phyloP scores from a whole-genome alignment of 2,888 invertebrate species.

The Phytoseiulus persimilis region DNA sequence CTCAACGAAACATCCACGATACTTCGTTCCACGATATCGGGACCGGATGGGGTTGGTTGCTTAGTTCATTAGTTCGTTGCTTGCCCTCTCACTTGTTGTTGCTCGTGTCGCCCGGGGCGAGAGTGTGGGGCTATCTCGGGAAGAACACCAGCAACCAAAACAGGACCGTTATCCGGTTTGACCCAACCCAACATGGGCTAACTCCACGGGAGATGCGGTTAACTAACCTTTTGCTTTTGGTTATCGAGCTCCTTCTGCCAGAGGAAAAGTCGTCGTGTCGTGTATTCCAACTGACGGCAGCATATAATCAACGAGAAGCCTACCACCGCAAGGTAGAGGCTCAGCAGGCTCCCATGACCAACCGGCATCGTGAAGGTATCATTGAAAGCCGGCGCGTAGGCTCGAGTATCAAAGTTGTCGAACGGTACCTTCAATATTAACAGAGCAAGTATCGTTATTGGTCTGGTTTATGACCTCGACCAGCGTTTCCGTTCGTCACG shows the following conservation, averaged over 20 bases:
- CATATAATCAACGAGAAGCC: slow-evolving; percentile 16
- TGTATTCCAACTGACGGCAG: slow-evolving; percentile 65
- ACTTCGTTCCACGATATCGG: no score
- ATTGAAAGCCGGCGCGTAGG: background rate
- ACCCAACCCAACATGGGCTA: background rate
- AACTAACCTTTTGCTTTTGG: slow-evolving; percentile 62
- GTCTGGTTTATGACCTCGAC: no score
- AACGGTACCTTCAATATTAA: background rate
- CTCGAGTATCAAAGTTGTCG: slow-evolving; percentile 18
- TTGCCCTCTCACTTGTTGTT: no score
- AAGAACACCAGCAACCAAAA: background rate
- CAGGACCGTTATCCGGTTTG: background rate
- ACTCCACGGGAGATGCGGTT: background rate
- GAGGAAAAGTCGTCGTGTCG: slow-evolving; percentile 69
- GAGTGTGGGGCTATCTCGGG: no score
- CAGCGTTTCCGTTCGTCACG: no score
- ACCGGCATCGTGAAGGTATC: background rate
- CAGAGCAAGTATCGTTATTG: background rate
- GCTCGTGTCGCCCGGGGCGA: no score
- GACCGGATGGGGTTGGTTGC: no score
- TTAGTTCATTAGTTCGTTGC: no score
- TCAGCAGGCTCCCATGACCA: slow-evolving; percentile 20
- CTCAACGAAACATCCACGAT: no score
- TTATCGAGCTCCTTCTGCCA: slow-evolving; percentile 79
- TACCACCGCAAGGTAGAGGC: background rate